These are phyloP conservation scores for Lamellibrachia luymesi DNA, from an alignment of 1,140 invertebrate genomes.

Conservation along the genomic window DNA sequence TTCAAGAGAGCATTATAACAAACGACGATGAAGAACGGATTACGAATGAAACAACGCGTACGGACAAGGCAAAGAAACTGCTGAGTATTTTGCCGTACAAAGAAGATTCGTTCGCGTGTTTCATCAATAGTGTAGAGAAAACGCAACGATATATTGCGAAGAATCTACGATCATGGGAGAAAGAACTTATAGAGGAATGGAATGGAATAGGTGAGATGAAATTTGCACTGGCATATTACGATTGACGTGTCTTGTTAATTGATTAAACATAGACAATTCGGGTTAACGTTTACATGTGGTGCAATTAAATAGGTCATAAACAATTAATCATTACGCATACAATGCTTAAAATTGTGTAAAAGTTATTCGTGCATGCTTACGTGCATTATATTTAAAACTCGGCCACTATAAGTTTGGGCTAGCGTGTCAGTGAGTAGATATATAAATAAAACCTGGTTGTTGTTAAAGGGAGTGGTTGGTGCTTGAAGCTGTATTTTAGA, in stretches of 20 bases:
- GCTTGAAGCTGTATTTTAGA: no score
- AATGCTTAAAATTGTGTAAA: neutral
- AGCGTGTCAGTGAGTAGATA: no score
- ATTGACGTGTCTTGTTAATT: neutral
- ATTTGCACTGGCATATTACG: neutral
- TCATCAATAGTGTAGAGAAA: neutral
- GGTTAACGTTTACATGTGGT: neutral
- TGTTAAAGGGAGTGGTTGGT: no score
- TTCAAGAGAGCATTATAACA: neutral
- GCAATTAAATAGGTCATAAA: neutral
- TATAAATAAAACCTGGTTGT: no score
- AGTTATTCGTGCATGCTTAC: neutral
- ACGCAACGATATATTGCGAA: neutral
- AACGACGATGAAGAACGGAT: neutral
- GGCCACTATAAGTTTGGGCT: no score
- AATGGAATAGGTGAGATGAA: neutral
- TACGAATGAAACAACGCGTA: neutral
- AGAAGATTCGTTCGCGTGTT: neutral
- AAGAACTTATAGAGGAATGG: neutral
- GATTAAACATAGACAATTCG: neutral
- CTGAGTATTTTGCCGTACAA: neutral
- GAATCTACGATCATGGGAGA: neutral
- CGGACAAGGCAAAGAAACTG: neutral
- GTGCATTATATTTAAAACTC: no score
- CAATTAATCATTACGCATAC: neutral